Evolutionary conservation across 2,888 invertebrate species (phyloP), one percentile per base, ranked within the genome.

Genomic region (Junonia oenone): DNA sequence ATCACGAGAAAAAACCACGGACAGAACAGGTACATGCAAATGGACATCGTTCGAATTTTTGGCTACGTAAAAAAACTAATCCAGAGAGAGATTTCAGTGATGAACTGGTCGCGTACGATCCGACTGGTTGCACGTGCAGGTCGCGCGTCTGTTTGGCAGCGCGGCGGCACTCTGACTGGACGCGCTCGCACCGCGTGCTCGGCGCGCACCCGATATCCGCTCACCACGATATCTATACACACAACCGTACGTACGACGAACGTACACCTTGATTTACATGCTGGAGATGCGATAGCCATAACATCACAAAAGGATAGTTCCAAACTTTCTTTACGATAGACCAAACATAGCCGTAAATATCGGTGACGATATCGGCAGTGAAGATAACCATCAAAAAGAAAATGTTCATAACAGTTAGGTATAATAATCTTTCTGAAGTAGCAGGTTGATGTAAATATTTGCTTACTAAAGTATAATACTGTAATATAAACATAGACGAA

Each of bases 1-100:
- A 93, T 85, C 72, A 93, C 91, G 76, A 93, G 91, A 76, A 93
- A 87, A 75, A 93, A 88, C 93, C 93, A 93, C 73, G 93, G 93
- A 71, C 92, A 92, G 71, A 93, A 90, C 73, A 93, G 89, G 80
- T 93, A 92, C 85, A 93, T 90, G 76, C 93, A 93, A 77, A 92
- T 87, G 68, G 90, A 84, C 90, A 91, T 91, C 71, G 74, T 88
- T 73, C 67, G 66, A 66, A 62, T 70, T 65, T 72, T 71, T 67
- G 60, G 66, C 54, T 64, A 62, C 56, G 61, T 67, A 55, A 67
- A 62, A 68, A 59, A 67, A 69, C 61, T 62, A 66, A 75, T 68
- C 60, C 61, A 64, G 71, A 69, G 65, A 67, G 66, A 68, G 68
- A 68, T 76, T 86, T 77, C 75, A 76, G 84, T 85, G 79, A 86